Conservation (phyloP, 2,797 vertebrate species). For the Trachurus trachurus region DNA sequence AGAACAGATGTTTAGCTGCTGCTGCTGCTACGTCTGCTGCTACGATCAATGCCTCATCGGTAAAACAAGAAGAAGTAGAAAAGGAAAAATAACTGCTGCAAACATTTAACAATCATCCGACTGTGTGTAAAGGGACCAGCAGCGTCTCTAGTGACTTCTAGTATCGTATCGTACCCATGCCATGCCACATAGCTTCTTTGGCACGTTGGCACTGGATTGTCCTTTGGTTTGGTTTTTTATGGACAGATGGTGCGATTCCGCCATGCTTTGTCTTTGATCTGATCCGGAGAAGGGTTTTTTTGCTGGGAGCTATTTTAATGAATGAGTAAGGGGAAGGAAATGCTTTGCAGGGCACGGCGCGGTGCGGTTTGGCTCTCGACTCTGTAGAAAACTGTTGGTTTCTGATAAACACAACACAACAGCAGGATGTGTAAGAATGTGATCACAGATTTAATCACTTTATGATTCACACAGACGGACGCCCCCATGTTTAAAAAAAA, state of each 20-base stretch:
- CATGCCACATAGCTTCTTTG: slow-evolving; percentile 39
- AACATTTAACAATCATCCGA: slow-evolving; percentile 40
- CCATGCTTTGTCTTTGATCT: slow-evolving; percentile 78
- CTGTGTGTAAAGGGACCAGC: background rate
- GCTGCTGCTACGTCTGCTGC: slow-evolving; percentile 29
- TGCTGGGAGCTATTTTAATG: slow-evolving; percentile 83
- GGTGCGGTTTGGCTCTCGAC: slow-evolving; percentile 64
- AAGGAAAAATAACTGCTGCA: slow-evolving; percentile 34
- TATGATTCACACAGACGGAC: slow-evolving; percentile 32
- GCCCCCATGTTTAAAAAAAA: background rate
- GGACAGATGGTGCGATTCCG: slow-evolving; percentile 77
- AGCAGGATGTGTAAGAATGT: slow-evolving; percentile 41
- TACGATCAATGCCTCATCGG: slow-evolving; percentile 31
- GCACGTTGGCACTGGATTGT: slow-evolving; percentile 64
- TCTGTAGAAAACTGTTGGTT: slow-evolving; percentile 40
- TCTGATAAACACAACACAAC: slow-evolving; percentile 48
- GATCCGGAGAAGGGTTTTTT: slow-evolving; percentile 73
- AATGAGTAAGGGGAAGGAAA: slow-evolving; percentile 88
- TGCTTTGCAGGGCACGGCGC: slow-evolving; percentile 77
- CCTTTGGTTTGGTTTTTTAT: slow-evolving; percentile 68
- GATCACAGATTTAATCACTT: slow-evolving; percentile 45
- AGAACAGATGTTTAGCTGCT: slow-evolving; percentile 56
- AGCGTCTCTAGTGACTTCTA: slow-evolving; percentile 19
- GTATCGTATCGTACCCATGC: slow-evolving; percentile 38
- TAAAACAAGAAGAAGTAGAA: background rate